phyloP scores from a whole-genome alignment of 2,797 vertebrate genomes.

The Gephyroberyx darwinii region DNA sequence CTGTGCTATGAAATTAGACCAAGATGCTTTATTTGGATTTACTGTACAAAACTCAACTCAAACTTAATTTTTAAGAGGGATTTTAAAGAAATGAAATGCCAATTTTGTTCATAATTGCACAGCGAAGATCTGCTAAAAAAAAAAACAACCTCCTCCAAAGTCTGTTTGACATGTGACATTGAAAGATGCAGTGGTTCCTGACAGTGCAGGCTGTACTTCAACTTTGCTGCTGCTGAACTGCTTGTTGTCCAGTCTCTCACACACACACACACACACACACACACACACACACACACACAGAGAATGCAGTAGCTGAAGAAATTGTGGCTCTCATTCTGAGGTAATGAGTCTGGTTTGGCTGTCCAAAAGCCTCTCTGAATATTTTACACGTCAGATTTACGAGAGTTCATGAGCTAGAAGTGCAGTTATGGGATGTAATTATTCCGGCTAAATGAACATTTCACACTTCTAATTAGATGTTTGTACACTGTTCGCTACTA shows the following conservation, averaged over 20 bases:
- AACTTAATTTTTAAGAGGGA: too few species aligned
- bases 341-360: slow-evolving; percentile 22
- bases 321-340: slow-evolving; percentile 26
- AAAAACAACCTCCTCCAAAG: neutral
- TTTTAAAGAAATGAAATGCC: too few species aligned
- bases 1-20: too few species aligned
- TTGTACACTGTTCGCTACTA: slow-evolving; percentile 47
- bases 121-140: neutral
- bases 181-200: slow-evolving; percentile 14
- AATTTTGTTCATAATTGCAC: too few species aligned
- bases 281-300: slow-evolving; percentile 18
- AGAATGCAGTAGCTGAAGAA: slow-evolving; percentile 13
- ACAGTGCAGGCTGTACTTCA: slow-evolving; percentile 6
- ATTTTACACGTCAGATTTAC: slow-evolving; percentile 42
- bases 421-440: slow-evolving; percentile 21
- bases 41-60: too few species aligned
- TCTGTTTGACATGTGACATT: slow-evolving; percentile 22
- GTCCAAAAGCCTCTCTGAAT: slow-evolving; percentile 28
- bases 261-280: neutral
- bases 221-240: slow-evolving; percentile 7
- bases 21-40: too few species aligned
- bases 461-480: slow-evolving; percentile 54
- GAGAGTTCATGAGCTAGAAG: slow-evolving; percentile 21
- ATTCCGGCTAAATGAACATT: slow-evolving; percentile 39
- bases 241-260: slow-evolving; percentile 27